Evolutionary conservation across 2,888 invertebrate species (phyloP).

Genomic region (Seladonia tumulorum): DNA sequence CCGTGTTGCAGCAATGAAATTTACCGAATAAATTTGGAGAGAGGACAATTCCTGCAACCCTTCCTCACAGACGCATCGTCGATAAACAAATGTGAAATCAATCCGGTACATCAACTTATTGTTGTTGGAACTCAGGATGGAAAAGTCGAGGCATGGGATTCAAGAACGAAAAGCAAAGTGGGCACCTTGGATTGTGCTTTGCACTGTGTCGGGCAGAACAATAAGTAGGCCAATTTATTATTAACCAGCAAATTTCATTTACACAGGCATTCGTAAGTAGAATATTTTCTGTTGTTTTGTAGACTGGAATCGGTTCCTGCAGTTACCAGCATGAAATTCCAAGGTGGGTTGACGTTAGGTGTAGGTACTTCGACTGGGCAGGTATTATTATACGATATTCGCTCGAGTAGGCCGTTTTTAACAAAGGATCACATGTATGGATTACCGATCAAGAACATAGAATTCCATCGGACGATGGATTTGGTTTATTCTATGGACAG

Average conservation of each 20-base stretch:
- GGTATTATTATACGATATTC: constrained; percentile 96
- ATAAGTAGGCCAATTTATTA: constrained; percentile 80
- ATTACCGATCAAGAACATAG: constrained; percentile 94
- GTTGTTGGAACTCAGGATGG: constrained; percentile 95
- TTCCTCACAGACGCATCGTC: constrained; percentile 90
- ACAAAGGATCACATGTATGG: constrained; percentile 98
- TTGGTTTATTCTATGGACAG: constrained; percentile 95
- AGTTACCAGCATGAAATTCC: constrained; percentile 92
- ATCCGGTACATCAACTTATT: constrained; percentile 94
- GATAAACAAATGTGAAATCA: constrained; percentile 94
- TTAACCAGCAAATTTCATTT: not conserved
- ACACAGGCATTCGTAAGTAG: not conserved
- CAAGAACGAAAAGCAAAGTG: constrained; percentile 91
- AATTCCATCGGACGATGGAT: constrained; percentile 92
- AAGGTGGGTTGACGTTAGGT: constrained; percentile 91
- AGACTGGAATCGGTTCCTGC: constrained; percentile 89
- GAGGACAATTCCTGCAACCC: constrained; percentile 96
- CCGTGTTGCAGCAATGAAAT: constrained; percentile 89
- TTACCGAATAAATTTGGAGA: constrained; percentile 97
- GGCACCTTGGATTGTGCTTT: constrained; percentile 94
- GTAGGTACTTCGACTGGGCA: constrained; percentile 98
- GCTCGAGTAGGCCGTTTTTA: constrained; percentile 94
- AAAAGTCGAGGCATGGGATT: constrained; percentile 98
- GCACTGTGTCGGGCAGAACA: constrained; percentile 86
- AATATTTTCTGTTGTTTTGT: constrained; percentile 51